phyloP scores from a whole-genome alignment of 2,797 vertebrate genomes.

The Acanthiza pusilla region DNA sequence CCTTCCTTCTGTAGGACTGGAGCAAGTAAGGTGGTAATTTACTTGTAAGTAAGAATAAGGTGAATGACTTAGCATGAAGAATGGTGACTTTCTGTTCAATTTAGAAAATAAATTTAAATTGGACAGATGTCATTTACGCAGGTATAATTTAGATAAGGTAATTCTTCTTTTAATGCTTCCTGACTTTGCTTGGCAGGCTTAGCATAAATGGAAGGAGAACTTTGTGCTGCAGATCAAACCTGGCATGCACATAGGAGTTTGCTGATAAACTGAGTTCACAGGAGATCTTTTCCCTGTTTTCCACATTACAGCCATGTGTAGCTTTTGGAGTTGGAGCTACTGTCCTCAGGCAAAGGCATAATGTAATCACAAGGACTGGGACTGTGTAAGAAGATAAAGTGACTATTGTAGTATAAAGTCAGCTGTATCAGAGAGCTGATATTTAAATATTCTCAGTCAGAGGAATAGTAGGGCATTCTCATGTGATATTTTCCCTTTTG shows the following conservation, averaged over 20 bases:
- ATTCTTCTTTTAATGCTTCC: background rate
- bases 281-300: background rate
- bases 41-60: background rate
- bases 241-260: background rate
- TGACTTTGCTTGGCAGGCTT: background rate
- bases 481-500: background rate
- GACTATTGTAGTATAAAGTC: background rate
- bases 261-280: background rate
- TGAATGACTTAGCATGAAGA: background rate
- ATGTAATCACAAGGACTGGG: background rate
- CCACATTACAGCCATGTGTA: background rate
- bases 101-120: background rate
- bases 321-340: background rate
- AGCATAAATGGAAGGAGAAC: background rate
- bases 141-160: background rate
- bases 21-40: background rate
- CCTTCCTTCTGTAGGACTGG: background rate
- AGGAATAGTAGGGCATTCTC: background rate
- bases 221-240: background rate
- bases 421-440: background rate
- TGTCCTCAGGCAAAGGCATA: background rate
- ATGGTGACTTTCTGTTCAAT: background rate
- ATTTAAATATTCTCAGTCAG: background rate
- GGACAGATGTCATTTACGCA: background rate
- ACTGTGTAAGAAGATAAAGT: background rate